A percentile compares a stretch with the other conserved stretches of the same genome.
Conservation (phyloP, 1,140 invertebrate species). For the Lepidurus arcticus region DNA sequence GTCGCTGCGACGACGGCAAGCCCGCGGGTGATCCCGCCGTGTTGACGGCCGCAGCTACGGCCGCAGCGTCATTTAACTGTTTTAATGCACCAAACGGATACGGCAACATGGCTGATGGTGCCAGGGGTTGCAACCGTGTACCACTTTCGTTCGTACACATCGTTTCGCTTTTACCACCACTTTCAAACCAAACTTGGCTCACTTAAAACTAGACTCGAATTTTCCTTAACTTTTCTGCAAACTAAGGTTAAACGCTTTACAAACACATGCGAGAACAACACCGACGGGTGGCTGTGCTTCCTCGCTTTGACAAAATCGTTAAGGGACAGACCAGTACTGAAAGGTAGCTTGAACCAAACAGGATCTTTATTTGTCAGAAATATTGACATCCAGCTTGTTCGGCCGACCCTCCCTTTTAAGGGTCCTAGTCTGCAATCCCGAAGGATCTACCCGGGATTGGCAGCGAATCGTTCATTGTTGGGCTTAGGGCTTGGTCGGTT, state of each 20-base stretch:
- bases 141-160: slow-evolving; percentile 38
- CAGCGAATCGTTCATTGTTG: neutral
- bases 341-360: slow-evolving; percentile 27
- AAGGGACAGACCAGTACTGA: slow-evolving; percentile 10
- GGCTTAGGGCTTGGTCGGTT: slow-evolving; percentile 20
- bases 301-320: neutral
- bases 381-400: slow-evolving; percentile 27
- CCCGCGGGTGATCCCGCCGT: slow-evolving; percentile 40
- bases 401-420: slow-evolving; percentile 20
- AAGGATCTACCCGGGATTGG: slow-evolving; percentile 22
- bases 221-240: neutral
- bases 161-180: neutral
- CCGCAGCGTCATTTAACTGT: slow-evolving; percentile 34
- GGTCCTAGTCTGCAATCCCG: neutral
- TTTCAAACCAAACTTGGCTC: neutral
- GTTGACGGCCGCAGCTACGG: slow-evolving; percentile 40
- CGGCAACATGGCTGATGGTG: slow-evolving; percentile 31
- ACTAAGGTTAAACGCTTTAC: neutral
- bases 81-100: slow-evolving; percentile 36
- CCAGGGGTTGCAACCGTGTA: slow-evolving; percentile 10
- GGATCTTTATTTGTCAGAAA: slow-evolving; percentile 31
- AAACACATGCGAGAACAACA: too few species aligned
- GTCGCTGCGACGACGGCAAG: slow-evolving; percentile 27
- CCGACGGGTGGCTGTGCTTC: neutral
- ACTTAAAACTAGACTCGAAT: neutral